These are phyloP conservation scores for Abramis brama DNA, from an alignment of 2,113 vertebrate genomes.

Conservation along the genomic window DNA sequence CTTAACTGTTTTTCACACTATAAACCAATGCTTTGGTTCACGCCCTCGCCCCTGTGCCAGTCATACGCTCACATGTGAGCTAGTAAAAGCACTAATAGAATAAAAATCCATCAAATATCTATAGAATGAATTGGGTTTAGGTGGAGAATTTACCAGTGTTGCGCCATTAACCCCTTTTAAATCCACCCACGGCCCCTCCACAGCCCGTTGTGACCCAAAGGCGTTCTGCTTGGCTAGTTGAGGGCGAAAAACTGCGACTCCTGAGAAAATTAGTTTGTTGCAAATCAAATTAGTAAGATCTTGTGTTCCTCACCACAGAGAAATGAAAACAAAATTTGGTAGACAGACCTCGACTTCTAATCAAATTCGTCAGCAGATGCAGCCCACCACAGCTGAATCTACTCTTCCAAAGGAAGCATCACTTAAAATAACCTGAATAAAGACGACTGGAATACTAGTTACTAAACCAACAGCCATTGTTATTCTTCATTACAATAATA, in stretches of 20 bases:
- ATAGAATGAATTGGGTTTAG: conserved; percentile 37
- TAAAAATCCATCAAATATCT: conserved; percentile 5
- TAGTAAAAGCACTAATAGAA: conserved; percentile 3
- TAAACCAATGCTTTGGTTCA: conserved; percentile 37
- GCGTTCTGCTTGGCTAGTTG: conserved; percentile 53
- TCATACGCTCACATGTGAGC: conserved; percentile 15
- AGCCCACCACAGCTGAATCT: conserved; percentile 14
- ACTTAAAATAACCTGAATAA: conserved; percentile 33
- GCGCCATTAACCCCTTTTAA: conserved; percentile 43
- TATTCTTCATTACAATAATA: conserved; percentile 26
- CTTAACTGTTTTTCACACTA: conserved; percentile 32
- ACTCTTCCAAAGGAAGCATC: conserved; percentile 1
- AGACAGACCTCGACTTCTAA: conserved; percentile 20
- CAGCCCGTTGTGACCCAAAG: conserved; percentile 35
- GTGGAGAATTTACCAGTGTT: conserved; percentile 14
- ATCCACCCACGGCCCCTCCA: conserved; percentile 24
- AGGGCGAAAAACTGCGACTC: conserved; percentile 31
- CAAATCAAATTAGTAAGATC: conserved; percentile 57
- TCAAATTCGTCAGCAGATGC: conserved; percentile 43
- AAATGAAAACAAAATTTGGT: conserved; percentile 50
- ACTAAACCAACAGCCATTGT: conserved; percentile 5
- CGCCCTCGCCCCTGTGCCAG: background rate
- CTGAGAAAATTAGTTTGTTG: conserved; percentile 37
- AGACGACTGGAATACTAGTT: background rate
- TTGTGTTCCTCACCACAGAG: conserved; percentile 42